Base-by-base conservation (phyloP, 1,140 invertebrate species). In the Littorina saxatilis region DNA sequence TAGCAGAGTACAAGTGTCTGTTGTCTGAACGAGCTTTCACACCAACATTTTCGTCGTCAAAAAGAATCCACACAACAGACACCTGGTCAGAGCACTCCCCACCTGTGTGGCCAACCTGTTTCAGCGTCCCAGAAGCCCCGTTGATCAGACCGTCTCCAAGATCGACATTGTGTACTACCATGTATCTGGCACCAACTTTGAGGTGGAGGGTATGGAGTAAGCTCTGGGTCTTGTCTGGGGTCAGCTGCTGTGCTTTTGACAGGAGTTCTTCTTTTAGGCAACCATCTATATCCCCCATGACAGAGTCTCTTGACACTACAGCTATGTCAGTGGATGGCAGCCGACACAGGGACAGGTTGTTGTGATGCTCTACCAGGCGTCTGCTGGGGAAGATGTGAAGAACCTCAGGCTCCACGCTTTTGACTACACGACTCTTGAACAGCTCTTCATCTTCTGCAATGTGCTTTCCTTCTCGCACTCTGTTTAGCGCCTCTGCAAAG, bases 391-490 rank as follows among this genome's bases (percentile, higher is more conserved):
- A 68, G 27, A 35, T 32, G 32, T 68, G 63, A 32, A 68, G 29
- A 2, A 35, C 20, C 5, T 68, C 35, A 32, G 4, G 5, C 17
- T 5, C 5, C 63, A 68, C 63, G 35, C 32, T 32, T 11, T 5
- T 32, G 15, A 15, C 27, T 2, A 68, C 27, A 35, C 63, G 27
- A 35, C 27, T 32, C 29, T 35, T 68, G 29, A 68, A 32, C 20
- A 35, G 13, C 23, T 68, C 23, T 29, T 68, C 63, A 35, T 68
- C 63, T 7, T 68, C 63, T 68, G 3, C 35, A 32, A 37, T 37
- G 85, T 55, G 40, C 82, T 77, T 72, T 86, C 86, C 7, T 86
- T 47, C 27, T 85, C 35, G 47, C 82, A 47, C n/a, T n/a, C n/a
- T n/a, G n/a, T n/a, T n/a, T n/a, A n/a, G n/a, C n/a, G n/a, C n/a